Conservation (phyloP, 2,888 invertebrate genomes). For the Hololepta plana region DNA sequence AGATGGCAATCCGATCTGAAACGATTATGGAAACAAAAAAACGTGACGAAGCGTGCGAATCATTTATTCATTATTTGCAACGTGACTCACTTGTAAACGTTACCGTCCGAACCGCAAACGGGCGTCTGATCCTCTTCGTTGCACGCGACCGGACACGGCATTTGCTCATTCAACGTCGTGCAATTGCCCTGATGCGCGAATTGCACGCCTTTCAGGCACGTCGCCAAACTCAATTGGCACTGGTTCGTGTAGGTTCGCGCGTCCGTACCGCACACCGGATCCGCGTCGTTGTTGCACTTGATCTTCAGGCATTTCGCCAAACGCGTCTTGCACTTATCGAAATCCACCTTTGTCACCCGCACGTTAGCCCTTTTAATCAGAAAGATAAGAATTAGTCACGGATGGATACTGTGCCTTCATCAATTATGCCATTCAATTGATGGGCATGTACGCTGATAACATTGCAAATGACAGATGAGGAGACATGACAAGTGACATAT, state of each 20-base stretch:
- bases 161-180: slow-evolving; percentile 45
- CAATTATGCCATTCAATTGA: too few species aligned
- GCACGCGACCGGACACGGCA: slow-evolving; percentile 44
- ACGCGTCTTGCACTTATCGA: slow-evolving; percentile 62
- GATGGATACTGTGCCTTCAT: too few species aligned
- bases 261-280: slow-evolving; percentile 81
- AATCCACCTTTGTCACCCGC: slow-evolving; percentile 49
- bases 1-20: slow-evolving; percentile 67
- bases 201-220: slow-evolving; percentile 75
- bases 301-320: slow-evolving; percentile 59
- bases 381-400: too few species aligned
- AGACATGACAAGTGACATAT: too few species aligned
- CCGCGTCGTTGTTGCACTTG: slow-evolving; percentile 47
- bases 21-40: slow-evolving; percentile 6
- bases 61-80: slow-evolving; percentile 1
- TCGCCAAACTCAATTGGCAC: slow-evolving; percentile 66
- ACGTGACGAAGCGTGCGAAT: neutral
- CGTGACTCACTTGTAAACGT: slow-evolving; percentile 53
- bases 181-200: slow-evolving; percentile 80
- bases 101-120: slow-evolving; percentile 80
- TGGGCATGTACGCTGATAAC: too few species aligned
- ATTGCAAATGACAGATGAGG: too few species aligned
- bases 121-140: slow-evolving; percentile 39
- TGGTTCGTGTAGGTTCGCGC: slow-evolving; percentile 70
- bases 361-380: slow-evolving; percentile 31